Evolutionary conservation across 2,888 invertebrate species (phyloP).

Genomic region (Atrina japonica): DNA sequence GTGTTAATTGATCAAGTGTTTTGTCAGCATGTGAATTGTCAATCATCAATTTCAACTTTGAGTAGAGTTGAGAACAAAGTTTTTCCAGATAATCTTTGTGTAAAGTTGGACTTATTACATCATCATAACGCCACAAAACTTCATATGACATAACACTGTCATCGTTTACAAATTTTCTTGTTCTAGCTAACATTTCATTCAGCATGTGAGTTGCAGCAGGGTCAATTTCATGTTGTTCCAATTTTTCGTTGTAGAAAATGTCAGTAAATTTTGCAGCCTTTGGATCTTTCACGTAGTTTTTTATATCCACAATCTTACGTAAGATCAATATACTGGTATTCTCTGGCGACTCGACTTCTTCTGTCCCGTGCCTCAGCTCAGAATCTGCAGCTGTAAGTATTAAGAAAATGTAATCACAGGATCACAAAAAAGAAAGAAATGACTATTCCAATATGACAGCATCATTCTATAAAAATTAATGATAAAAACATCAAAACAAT

Average conservation of each 20-base stretch:
- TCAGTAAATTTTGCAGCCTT: constrained; percentile 69
- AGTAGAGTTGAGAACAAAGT: constrained; percentile 61
- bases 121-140: constrained; percentile 77
- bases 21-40: constrained; percentile 55
- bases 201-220: constrained; percentile 57
- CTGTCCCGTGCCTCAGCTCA: constrained; percentile 67
- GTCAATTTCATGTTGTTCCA: constrained; percentile 62
- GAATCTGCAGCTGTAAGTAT: constrained; percentile 69
- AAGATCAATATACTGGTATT: constrained; percentile 67
- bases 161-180: constrained; percentile 55
- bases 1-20: constrained; percentile 51
- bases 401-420: no score
- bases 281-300: constrained; percentile 73
- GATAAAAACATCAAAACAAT: no score
- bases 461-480: no score
- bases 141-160: constrained; percentile 64
- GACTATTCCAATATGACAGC: no score
- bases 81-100: constrained; percentile 75
- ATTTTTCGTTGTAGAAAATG: constrained; percentile 64
- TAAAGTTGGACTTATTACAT: constrained; percentile 72
- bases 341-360: constrained; percentile 58
- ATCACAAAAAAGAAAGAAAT: no score
- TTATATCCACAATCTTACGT: constrained; percentile 77
- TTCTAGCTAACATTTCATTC: constrained; percentile 61
- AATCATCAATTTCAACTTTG: constrained; percentile 57